Evolutionary conservation across 1,140 invertebrate species (phyloP), one percentile per base, ranked within the genome.

Genomic region (Papilio xuthus): DNA sequence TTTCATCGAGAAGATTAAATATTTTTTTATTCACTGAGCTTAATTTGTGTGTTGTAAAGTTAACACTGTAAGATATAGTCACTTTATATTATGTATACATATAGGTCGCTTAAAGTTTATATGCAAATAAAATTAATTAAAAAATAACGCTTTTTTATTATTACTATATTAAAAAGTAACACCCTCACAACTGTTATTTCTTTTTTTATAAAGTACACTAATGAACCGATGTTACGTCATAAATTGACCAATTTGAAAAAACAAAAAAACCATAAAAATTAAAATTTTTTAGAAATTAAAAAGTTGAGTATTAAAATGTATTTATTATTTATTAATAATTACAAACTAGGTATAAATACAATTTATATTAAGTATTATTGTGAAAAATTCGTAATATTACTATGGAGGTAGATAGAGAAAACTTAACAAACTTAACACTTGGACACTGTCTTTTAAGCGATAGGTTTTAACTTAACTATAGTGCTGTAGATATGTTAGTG

Each of bases 11-110:
- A 89, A 88, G 81, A 89, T 82, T 89, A 83, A 86, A 88, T 91
- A 92, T 92, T 93, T 93, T 92, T 91, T 87, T 93, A 93, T 90
- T 92, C 85, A 88, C 84, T 77, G 85, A 90, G 87, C 86, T 89
- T 89, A 84, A 72, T 84, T 86, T 89, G 85, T 87, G 86, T 92
- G 44, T 92, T 90, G 87, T 90, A 88, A 88, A 88, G 79, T 88
- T n/a, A 84, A 91, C 86, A 86, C 81, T 92, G 89, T 93, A 90
- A 89, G 82, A 89, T 89, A 92, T 89, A 91, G 89, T 92, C 89
- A 91, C 83, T 88, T 87, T 93, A 87, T 88, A 89, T 86, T 88
- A 86, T 86, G 80, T 86, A 84, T 81, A 76, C 85, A 90, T 80
- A 86, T 91, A 92, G 89, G 80, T 87, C 83, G 92, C 90, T 93